A percentile compares a stretch with the other conserved stretches of the same genome.
phyloP scores from a whole-genome alignment of 2,888 invertebrate species.

The Dicycla oo region DNA sequence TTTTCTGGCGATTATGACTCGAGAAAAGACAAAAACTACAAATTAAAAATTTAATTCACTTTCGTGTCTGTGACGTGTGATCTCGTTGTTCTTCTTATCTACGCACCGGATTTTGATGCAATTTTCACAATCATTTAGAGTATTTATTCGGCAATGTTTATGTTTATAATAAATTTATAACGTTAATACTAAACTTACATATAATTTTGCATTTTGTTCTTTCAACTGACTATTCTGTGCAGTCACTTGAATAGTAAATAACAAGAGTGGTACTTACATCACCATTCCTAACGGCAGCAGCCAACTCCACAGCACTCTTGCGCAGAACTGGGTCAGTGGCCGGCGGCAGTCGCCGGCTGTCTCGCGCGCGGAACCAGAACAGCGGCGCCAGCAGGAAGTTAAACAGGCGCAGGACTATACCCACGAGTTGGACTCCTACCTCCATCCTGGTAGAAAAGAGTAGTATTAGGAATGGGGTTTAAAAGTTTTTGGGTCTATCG shows the following conservation, averaged over 20 bases:
- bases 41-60: no score
- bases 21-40: not conserved
- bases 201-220: no score
- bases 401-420: conserved; percentile 81
- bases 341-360: conserved; percentile 73
- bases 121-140: no score
- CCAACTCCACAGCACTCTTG: conserved; percentile 90
- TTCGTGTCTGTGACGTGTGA: no score
- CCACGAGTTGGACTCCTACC: conserved; percentile 83
- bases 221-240: no score
- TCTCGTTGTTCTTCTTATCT: no score
- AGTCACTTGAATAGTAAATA: no score
- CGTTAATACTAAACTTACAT: no score
- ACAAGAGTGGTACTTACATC: conserved; percentile 84
- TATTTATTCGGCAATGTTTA: no score
- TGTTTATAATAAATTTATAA: no score
- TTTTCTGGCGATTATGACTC: not conserved
- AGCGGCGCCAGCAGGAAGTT: conserved; percentile 81
- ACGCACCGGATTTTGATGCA: no score
- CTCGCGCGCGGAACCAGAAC: conserved; percentile 78
- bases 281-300: conserved; percentile 89
- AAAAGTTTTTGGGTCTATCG: no score
- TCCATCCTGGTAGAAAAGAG: conserved; percentile 80
- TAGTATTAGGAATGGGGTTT: not conserved
- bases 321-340: conserved; percentile 88